These are phyloP conservation scores for Neotoxoptera formosana DNA, from an alignment of 1,140 invertebrate genomes.

Conservation along the genomic window DNA sequence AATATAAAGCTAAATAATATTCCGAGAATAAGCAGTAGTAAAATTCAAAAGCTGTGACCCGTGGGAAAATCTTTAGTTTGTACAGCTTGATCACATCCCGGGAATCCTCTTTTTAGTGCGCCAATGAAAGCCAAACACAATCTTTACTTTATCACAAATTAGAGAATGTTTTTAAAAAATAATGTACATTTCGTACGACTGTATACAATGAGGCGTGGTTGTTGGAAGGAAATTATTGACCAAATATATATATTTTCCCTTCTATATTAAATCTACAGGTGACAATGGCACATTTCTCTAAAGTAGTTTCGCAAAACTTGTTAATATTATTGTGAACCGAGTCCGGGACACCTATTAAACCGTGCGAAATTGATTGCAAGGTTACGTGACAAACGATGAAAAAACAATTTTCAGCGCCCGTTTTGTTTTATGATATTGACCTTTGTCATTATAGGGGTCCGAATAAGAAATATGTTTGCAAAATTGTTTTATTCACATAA, in stretches of 20 bases:
- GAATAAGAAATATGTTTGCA: background rate
- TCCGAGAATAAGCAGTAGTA: background rate
- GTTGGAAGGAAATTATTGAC: background rate
- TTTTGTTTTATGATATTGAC: constrained; percentile 22
- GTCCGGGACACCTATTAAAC: background rate
- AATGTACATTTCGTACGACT: background rate
- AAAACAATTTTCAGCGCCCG: background rate
- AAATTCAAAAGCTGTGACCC: background rate
- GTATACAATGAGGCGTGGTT: no score
- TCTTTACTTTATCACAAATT: background rate
- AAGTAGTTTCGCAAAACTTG: background rate
- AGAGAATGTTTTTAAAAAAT: background rate
- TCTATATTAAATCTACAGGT: background rate
- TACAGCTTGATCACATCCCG: background rate
- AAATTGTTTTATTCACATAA: background rate
- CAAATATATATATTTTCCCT: background rate
- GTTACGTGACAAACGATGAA: background rate
- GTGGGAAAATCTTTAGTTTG: background rate
- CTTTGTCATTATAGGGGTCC: background rate
- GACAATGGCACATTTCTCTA: background rate
- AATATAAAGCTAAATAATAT: background rate
- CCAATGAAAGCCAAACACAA: background rate
- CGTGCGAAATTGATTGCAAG: background rate
- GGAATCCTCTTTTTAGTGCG: background rate
- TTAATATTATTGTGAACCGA: background rate